Conservation (phyloP, 1,140 invertebrate species). For the Colletes gigas region DNA sequence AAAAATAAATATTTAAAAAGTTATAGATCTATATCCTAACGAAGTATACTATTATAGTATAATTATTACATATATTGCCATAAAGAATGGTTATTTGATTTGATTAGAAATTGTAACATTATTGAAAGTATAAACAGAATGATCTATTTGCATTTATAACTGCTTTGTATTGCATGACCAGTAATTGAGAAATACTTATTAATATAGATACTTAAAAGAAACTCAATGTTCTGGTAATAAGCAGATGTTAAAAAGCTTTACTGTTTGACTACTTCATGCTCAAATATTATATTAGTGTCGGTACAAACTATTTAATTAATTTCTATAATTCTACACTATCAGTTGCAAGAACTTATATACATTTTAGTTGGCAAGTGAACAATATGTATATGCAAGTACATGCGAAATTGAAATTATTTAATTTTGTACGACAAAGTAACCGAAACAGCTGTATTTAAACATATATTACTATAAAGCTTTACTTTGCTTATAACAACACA, state of each 20-base stretch:
- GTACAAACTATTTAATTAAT: conserved; percentile 15
- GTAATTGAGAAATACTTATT: not conserved
- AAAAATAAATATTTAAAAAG: conserved; percentile 78
- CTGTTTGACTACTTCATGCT: conserved; percentile 42
- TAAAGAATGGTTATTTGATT: conserved; percentile 25
- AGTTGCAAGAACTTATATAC: not conserved
- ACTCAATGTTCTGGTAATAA: not conserved
- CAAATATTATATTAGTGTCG: conserved; percentile 21
- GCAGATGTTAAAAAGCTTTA: conserved; percentile 2
- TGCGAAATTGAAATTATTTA: conserved; percentile 2
- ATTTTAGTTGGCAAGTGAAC: too few species aligned
- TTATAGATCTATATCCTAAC: conserved; percentile 76
- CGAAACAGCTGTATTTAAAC: conserved; percentile 50
- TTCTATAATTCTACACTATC: conserved; percentile 1
- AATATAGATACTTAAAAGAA: not conserved
- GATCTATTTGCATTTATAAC: not conserved
- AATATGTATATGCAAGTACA: conserved; percentile 19
- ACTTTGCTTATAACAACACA: conserved; percentile 65
- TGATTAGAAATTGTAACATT: not conserved
- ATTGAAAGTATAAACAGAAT: not conserved
- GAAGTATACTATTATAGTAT: not conserved
- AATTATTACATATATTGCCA: not conserved
- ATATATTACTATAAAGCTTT: conserved; percentile 50
- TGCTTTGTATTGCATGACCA: not conserved
- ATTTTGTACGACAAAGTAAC: conserved; percentile 29